Percentiles rank a stretch among this genome's conserved stretches.
These are phyloP conservation scores for Brachionus rubens DNA, from an alignment of 1,140 invertebrate species.

Conservation along the genomic window DNA sequence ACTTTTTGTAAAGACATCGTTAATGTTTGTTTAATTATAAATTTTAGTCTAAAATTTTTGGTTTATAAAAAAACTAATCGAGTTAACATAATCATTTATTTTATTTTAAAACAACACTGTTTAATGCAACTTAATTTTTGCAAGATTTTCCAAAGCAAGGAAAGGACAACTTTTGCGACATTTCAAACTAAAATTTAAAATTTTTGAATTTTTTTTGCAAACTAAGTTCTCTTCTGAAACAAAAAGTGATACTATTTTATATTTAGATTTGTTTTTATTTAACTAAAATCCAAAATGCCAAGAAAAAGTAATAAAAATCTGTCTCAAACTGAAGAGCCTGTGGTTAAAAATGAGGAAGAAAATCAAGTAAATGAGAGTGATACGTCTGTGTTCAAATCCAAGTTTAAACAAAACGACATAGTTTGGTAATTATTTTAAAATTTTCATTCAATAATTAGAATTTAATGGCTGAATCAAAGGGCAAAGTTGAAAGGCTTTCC, in stretches of 20 bases:
- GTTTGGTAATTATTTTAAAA: conserved; percentile 11
- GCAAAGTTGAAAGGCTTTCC: conserved; percentile 20
- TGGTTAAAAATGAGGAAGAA: too few relatives aligned
- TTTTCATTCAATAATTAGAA: not conserved
- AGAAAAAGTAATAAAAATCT: not conserved
- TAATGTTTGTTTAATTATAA: not conserved
- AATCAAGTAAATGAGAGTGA: too few relatives aligned
- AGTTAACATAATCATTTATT: too few relatives aligned
- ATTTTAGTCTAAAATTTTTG: not conserved
- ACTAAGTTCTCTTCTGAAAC: not conserved
- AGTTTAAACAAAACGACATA: not conserved
- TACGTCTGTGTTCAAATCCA: not conserved
- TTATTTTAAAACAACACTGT: conserved; percentile 3
- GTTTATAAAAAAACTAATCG: not conserved
- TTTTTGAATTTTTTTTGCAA: not conserved
- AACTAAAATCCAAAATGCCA: not conserved
- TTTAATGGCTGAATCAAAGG: not conserved
- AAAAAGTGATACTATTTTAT: not conserved
- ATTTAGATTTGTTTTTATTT: not conserved
- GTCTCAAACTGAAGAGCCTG: too few relatives aligned
- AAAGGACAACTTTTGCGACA: not conserved
- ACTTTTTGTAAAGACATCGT: conserved; percentile 24
- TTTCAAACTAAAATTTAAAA: too few relatives aligned
- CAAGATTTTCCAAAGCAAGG: not conserved
- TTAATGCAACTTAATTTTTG: too few relatives aligned